Evolutionary conservation across 2,797 vertebrate genomes (phyloP).

Genomic region (Coluber constrictor): DNA sequence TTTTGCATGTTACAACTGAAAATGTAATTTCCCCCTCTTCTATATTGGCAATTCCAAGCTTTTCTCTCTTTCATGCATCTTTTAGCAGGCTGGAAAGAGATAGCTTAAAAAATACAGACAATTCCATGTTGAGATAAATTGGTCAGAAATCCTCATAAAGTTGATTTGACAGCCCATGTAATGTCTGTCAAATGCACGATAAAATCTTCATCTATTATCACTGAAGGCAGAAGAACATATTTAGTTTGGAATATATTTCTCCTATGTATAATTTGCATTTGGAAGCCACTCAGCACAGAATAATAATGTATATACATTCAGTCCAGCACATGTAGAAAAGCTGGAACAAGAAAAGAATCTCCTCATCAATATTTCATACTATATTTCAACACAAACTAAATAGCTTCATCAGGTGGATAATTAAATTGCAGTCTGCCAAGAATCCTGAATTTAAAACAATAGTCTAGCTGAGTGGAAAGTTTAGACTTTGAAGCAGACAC

Average conservation of each 20-base stretch:
- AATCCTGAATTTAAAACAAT: slow-evolving; percentile 44
- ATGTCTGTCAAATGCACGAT: background rate
- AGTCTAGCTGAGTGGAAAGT: slow-evolving; percentile 33
- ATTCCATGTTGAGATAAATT: background rate
- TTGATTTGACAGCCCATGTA: background rate
- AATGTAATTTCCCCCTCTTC: background rate
- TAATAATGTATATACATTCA: background rate
- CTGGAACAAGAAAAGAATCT: background rate
- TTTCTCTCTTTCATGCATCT: background rate
- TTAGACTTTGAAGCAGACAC: slow-evolving; percentile 39
- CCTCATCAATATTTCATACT: slow-evolving; percentile 8
- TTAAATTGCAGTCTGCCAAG: slow-evolving; percentile 19
- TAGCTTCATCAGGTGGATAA: slow-evolving; percentile 21
- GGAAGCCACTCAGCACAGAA: background rate
- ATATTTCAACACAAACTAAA: slow-evolving; percentile 23
- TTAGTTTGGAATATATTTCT: background rate
- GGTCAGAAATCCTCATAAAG: background rate
- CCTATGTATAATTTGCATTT: slow-evolving; percentile 4
- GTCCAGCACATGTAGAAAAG: background rate
- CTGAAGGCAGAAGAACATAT: background rate
- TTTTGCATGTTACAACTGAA: background rate
- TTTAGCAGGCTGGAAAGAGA: background rate
- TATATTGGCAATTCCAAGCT: background rate
- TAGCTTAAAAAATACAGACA: background rate
- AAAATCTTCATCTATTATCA: background rate